Evolutionary conservation across 1,140 invertebrate genomes (phyloP), one percentile per base, ranked within the genome.

Genomic region (Apis laboriosa): DNA sequence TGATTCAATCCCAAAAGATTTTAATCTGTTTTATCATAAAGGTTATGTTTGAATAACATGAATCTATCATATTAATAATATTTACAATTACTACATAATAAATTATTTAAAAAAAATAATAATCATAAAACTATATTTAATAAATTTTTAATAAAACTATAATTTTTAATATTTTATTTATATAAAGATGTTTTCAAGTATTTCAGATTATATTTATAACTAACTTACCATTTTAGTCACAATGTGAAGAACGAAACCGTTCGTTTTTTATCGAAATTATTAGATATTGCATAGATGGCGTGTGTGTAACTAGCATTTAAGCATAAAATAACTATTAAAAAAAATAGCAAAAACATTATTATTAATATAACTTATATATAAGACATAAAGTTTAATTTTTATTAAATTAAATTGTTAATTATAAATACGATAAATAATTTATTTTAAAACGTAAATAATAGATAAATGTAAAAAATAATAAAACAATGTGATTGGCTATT

Each of bases 161-260:
- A 21, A 53, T 43, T 11, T 9, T 70, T 63, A 75, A 11, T 8
- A 55, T 60, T 61, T 56, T 19, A 84, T 56, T 75, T 56, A 17
- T 68, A 17, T 4, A 51, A 34, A 19, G 83, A 84, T 84, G 83
- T 9, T 70, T 53, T 49, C 7, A 34, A 67, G 12, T 80, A 67
- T n/a, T 15, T 7, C 1, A 9, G 83, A 84, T 84, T 83, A n/a
- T 1, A 1, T 49, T 9, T 13, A 61, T 67, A 53, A 66, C 55
- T 70, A 60, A 90, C 91, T 90, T 84, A 92, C 91, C 91, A 92
- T 92, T 79, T 87, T 90, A 80, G 55, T 56, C 83, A 34, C 49
- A 60, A 66, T 73, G 70, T 77, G 75, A 90, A 87, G 84, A 83
- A 73, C 2, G 56, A 70, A 34, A 21, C 21, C 24, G 11, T 12